Evolutionary conservation across 37 sponge, comb jelly and placozoan genomes (phyloP), one percentile per base, ranked within the genome.

Genomic region (Aphrocallistes beatrix): DNA sequence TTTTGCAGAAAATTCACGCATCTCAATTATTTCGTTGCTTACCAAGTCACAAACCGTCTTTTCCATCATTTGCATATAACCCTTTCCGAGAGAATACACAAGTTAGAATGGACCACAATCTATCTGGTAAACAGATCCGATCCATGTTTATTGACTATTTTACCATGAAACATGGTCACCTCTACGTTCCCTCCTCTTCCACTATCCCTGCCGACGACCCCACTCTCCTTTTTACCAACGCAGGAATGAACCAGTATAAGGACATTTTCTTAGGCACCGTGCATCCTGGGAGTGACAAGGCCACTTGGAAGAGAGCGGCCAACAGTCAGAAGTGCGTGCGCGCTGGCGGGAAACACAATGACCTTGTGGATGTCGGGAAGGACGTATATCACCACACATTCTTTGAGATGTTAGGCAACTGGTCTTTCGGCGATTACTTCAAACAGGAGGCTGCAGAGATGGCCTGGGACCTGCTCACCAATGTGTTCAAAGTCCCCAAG

Each of bases 211-310:
- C 89, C 39, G 96, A 96, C 87, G 99, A 99, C 81, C 91, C 91
- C n/a, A 94, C 96, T 0, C 90, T 99, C 23, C 89, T 99, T 36
- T 99, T 99, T 75, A 84, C 99, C 34, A 99, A 99, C 89, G 99
- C 99, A 51, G 99, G 99, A 38, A 99, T 99, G 99, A 99, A 99
- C 38, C 99, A 99, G 92, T 96, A 92, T 87, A 99, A 99, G 60
- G 93, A 94, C 9, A 91, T 99, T 50, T 94, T 96, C 84, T 90
- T 88, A 30, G 99, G 99, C 51, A 96, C 96, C 0, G 91, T 96
- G 16, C 94, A 99, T 84, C 99, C 99, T 16, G 89, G 88, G 37
- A 96, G 96, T 86, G 99, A 95, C 81, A 84, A 92, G 91, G 92
- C 90, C 36, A 99, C 86, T 40, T 87, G 90, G 38, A 82, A 37